Evolutionary conservation across 2,797 vertebrate species (phyloP).

Genomic region (Peromyscus aztecus): DNA sequence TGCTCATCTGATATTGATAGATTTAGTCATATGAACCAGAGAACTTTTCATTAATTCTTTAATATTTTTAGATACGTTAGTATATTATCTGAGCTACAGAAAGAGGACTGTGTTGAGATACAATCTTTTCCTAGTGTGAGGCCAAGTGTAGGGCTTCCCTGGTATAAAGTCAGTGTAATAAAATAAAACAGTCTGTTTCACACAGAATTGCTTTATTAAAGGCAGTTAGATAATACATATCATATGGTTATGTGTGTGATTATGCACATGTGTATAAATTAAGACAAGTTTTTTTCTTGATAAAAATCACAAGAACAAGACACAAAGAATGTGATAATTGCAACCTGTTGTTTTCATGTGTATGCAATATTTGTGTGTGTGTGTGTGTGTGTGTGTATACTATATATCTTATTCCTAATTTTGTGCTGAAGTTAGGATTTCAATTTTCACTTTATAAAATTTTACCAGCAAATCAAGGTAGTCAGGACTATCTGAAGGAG

Average conservation of each 20-base stretch:
- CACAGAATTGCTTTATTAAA: neutral
- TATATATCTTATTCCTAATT: neutral
- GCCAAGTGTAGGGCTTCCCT: neutral
- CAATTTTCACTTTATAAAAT: neutral
- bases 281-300: neutral
- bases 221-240: neutral
- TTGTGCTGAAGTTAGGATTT: neutral
- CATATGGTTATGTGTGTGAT: neutral
- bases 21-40: neutral
- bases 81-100: neutral
- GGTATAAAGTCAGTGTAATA: neutral
- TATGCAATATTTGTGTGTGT: neutral
- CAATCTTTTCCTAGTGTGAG: neutral
- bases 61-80: neutral
- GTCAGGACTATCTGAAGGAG: neutral
- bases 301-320: slow-evolving; percentile 6
- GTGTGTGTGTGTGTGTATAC: neutral
- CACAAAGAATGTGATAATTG: neutral
- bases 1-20: neutral
- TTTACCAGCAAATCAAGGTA: slow-evolving; percentile 16
- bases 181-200: neutral
- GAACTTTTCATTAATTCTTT: neutral
- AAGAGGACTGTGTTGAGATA: neutral
- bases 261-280: neutral
- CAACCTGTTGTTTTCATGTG: neutral